phyloP scores from a whole-genome alignment of 2,888 invertebrate genomes.

The Agonum fuliginosum region DNA sequence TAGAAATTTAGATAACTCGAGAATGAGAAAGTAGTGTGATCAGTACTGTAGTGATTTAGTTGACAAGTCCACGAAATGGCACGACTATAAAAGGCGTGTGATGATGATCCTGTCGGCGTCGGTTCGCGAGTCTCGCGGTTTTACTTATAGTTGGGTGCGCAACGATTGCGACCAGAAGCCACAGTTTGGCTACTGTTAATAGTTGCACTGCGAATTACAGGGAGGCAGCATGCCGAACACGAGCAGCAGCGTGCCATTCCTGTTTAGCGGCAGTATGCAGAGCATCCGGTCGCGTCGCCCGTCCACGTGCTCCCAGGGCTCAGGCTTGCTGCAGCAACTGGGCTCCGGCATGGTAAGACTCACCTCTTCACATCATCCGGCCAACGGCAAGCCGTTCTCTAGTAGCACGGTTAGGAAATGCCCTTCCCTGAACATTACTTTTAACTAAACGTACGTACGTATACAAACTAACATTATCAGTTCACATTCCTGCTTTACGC shows the following conservation, averaged over 20 bases:
- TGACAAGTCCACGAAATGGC: slow-evolving; percentile 4
- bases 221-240: slow-evolving; percentile 94
- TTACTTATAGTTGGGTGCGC: not conserved
- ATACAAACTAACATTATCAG: slow-evolving; percentile 54
- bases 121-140: slow-evolving; percentile 33
- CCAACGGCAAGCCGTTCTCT: slow-evolving; percentile 75
- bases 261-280: slow-evolving; percentile 87
- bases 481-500: slow-evolving; percentile 69
- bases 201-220: slow-evolving; percentile 72
- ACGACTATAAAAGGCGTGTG: slow-evolving; percentile 13
- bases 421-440: slow-evolving; percentile 85
- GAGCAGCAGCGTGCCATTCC: slow-evolving; percentile 90
- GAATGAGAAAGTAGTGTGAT: slow-evolving; percentile 4
- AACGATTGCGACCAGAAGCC: not conserved
- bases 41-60: slow-evolving; percentile 14
- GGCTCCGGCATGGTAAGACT: slow-evolving; percentile 96
- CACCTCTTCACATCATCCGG: slow-evolving; percentile 77
- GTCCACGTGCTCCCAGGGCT: slow-evolving; percentile 82
- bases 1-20: slow-evolving; percentile 3
- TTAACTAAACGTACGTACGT: slow-evolving; percentile 75
- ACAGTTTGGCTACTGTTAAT: slow-evolving; percentile 2
- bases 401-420: slow-evolving; percentile 82
- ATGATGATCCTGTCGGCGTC: slow-evolving; percentile 20
- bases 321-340: slow-evolving; percentile 88
- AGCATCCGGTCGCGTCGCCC: slow-evolving; percentile 85